Conservation (phyloP, 2,113 vertebrate species). For the Ammodytes dubius region DNA sequence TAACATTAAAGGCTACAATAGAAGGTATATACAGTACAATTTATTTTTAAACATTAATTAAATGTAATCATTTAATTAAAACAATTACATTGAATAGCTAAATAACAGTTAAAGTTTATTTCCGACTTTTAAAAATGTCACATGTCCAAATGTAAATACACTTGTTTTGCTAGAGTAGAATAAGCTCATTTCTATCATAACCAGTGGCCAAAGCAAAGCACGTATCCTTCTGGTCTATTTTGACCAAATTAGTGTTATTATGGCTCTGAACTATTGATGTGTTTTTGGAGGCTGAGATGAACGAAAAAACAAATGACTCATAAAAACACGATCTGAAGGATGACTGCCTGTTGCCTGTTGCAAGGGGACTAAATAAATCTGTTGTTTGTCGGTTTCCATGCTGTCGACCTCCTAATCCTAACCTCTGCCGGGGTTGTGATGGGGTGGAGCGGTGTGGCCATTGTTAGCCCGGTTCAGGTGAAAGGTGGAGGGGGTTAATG, state of each 20-base stretch:
- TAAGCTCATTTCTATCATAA: neutral
- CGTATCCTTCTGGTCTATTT: constrained; percentile 12
- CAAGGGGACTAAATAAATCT: constrained; percentile 21
- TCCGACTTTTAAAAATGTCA: too few species aligned
- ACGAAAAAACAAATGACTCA: constrained; percentile 72
- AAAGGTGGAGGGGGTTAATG: neutral
- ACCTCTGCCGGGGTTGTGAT: constrained; percentile 13
- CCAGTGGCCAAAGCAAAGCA: neutral
- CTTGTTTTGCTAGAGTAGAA: neutral
- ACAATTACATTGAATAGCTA: too few species aligned
- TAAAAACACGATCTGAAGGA: constrained; percentile 53
- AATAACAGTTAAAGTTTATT: too few species aligned
- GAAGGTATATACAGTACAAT: neutral
- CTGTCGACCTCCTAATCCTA: constrained; percentile 41
- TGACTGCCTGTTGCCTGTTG: constrained; percentile 38
- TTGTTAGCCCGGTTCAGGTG: neutral
- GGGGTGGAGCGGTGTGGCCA: neutral
- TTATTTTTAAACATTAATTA: too few species aligned
- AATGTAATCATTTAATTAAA: too few species aligned
- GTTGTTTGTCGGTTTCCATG: constrained; percentile 31
- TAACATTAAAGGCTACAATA: too few species aligned
- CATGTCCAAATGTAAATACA: too few species aligned
- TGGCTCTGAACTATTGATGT: constrained; percentile 62
- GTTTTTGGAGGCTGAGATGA: constrained; percentile 56
- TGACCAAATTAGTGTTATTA: constrained; percentile 55